Conservation (phyloP, 2,113 vertebrate species). For the Dunckerocampus dactyliophorus region DNA sequence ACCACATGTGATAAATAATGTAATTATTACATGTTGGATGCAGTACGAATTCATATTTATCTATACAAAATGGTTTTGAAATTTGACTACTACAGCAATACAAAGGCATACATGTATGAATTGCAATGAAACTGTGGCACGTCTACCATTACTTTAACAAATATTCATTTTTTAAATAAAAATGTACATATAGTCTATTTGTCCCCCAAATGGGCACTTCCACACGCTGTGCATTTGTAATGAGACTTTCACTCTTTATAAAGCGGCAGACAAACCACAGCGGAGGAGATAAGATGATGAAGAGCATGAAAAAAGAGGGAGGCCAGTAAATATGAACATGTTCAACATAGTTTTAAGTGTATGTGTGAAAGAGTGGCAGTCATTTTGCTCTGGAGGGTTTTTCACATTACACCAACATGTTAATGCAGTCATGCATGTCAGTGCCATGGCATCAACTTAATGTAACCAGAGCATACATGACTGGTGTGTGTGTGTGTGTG, state of each 20-base stretch:
- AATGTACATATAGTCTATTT: slow-evolving; percentile 16
- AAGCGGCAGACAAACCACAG: slow-evolving; percentile 26
- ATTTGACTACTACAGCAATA: too few species aligned
- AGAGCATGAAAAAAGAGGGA: background rate
- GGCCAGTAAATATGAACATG: background rate
- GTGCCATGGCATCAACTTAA: slow-evolving; percentile 42
- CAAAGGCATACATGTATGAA: too few species aligned
- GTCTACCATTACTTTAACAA: too few species aligned
- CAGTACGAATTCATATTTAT: too few species aligned
- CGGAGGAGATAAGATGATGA: slow-evolving; percentile 13
- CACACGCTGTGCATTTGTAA: slow-evolving; percentile 44
- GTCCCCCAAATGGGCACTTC: slow-evolving; percentile 37
- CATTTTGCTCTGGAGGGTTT: slow-evolving; percentile 44
- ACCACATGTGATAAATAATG: too few species aligned
- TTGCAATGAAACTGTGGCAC: too few species aligned
- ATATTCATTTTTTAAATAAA: too few species aligned
- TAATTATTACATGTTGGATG: too few species aligned
- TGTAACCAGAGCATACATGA: slow-evolving; percentile 24
- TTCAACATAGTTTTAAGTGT: background rate
- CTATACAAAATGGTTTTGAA: too few species aligned
- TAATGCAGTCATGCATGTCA: slow-evolving; percentile 44
- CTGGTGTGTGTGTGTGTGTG: background rate
- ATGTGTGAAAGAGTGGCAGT: slow-evolving; percentile 34
- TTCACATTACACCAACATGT: slow-evolving; percentile 35
- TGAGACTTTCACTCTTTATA: slow-evolving; percentile 41